phyloP scores from a whole-genome alignment of 1,140 invertebrate species.

The Diorhabda carinulata region DNA sequence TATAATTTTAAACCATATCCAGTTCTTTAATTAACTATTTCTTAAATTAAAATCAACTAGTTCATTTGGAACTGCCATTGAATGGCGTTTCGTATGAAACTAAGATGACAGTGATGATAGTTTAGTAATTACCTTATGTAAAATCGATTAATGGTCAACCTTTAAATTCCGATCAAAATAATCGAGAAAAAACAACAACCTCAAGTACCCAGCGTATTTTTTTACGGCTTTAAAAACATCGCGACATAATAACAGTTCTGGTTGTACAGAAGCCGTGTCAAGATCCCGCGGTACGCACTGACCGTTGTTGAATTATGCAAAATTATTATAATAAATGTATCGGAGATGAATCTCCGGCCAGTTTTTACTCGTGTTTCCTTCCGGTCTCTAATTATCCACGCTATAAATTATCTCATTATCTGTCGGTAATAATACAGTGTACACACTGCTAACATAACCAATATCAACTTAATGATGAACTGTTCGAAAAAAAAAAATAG shows the following conservation, averaged over 20 bases:
- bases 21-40: constrained; percentile 27
- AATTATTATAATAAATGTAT: constrained; percentile 48
- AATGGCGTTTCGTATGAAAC: not conserved
- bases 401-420: constrained; percentile 47
- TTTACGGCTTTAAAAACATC: not conserved
- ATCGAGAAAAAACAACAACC: not conserved
- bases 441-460: constrained; percentile 32
- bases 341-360: constrained; percentile 47
- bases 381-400: constrained; percentile 46
- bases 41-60: constrained; percentile 13
- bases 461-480: constrained; percentile 8
- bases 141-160: not conserved
- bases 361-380: constrained; percentile 49
- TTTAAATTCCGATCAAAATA: not conserved
- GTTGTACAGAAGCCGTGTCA: constrained; percentile 5
- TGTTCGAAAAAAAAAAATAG: not conserved
- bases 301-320: constrained; percentile 44
- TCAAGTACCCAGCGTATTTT: not conserved
- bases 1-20: constrained; percentile 30
- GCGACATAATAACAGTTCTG: constrained; percentile 6
- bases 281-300: constrained; percentile 20
- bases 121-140: not conserved
- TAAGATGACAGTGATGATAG: too few relatives aligned
- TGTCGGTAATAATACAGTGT: constrained; percentile 43
- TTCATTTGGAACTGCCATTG: constrained; percentile 1